Percentiles rank a stretch among this genome's conserved stretches.
phyloP scores from a whole-genome alignment of 2,888 invertebrate species.

The Therioaphis trifolii region DNA sequence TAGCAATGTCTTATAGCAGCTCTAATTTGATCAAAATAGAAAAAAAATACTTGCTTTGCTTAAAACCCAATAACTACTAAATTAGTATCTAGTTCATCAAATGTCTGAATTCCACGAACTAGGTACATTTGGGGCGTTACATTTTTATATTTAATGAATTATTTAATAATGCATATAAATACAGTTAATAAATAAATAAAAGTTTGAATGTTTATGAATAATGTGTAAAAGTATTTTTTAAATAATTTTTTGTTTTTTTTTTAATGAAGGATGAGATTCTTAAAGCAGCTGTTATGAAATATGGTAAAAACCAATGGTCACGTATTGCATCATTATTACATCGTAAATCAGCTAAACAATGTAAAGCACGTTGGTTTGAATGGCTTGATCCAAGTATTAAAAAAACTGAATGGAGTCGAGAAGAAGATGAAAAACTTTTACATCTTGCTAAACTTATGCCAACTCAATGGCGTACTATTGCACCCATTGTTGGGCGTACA shows the following conservation, averaged over 20 bases:
- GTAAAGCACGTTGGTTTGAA: constrained; percentile 99
- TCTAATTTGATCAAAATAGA: too few species aligned
- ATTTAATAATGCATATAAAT: neutral
- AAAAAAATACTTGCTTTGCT: too few species aligned
- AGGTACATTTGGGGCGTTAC: too few species aligned
- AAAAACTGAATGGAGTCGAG: constrained; percentile 99
- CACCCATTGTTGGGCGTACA: constrained; percentile 97
- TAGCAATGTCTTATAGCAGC: too few species aligned
- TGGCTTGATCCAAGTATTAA: constrained; percentile 99
- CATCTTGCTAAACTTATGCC: constrained; percentile 99
- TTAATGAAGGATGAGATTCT: constrained; percentile 95
- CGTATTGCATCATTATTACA: constrained; percentile 98
- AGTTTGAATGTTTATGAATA: neutral
- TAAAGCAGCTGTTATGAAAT: constrained; percentile 99
- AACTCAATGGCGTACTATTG: constrained; percentile 99
- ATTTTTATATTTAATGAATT: neutral
- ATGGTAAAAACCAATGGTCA: constrained; percentile 99
- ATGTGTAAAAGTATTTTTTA: neutral
- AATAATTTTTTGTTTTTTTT: constrained; percentile 43
- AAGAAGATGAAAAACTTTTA: constrained; percentile 97
- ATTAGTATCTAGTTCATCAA: too few species aligned
- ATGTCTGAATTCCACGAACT: too few species aligned
- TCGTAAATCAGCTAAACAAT: constrained; percentile 98
- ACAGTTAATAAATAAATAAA: neutral
- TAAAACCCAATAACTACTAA: too few species aligned